Conservation (phyloP, 2,113 vertebrate species). For the Melospiza melodia region DNA sequence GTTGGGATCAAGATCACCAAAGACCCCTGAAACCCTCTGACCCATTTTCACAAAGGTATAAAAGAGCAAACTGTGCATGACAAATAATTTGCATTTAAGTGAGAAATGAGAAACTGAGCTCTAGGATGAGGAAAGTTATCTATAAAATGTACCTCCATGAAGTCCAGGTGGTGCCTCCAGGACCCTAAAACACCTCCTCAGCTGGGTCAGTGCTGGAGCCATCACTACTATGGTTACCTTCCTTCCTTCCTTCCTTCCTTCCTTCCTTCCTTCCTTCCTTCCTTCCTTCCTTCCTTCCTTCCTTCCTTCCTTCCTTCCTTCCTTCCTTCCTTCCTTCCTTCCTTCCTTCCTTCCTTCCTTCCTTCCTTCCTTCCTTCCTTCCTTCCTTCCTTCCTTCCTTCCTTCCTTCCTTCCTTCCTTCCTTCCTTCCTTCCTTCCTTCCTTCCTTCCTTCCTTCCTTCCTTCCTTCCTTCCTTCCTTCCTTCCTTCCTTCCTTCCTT, state of each 20-base stretch:
- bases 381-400: fast-evolving
- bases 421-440: neutral
- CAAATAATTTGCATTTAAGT: neutral
- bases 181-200: neutral
- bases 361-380: neutral
- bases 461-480: too few relatives aligned
- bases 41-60: neutral
- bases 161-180: neutral
- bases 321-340: fast-evolving
- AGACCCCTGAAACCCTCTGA: neutral
- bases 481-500: too few relatives aligned
- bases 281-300: too few relatives aligned
- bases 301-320: too few relatives aligned
- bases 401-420: fast-evolving
- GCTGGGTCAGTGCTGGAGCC: neutral
- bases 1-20: neutral
- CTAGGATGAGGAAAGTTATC: neutral
- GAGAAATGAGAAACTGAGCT: neutral
- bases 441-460: too few relatives aligned
- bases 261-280: too few relatives aligned
- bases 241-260: too few relatives aligned
- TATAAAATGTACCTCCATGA: neutral
- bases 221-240: too few relatives aligned
- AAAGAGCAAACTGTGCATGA: neutral
- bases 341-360: fast-evolving